These are phyloP conservation scores for Brachypodius melanocephalos DNA, from an alignment of 2,113 vertebrate species.

Conservation along the genomic window DNA sequence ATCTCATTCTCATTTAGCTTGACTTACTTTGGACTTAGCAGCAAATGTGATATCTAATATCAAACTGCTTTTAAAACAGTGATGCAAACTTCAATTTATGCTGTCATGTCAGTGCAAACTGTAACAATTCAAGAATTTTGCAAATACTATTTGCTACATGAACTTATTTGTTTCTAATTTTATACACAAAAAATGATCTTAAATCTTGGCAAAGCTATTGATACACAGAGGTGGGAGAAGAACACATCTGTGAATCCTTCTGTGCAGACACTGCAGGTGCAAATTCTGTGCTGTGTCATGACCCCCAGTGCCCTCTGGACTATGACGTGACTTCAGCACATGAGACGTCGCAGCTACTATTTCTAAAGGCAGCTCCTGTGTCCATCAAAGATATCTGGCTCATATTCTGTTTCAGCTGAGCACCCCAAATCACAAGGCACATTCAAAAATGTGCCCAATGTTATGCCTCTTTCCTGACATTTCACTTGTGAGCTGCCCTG, in stretches of 20 bases:
- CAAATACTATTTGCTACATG: neutral
- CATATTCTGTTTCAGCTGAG: neutral
- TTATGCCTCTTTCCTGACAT: neutral
- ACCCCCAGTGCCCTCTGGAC: neutral
- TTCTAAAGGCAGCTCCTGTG: neutral
- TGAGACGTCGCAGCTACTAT: neutral
- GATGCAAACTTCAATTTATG: neutral
- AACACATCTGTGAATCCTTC: neutral
- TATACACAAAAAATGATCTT: neutral
- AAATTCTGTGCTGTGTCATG: neutral
- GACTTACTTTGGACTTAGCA: neutral
- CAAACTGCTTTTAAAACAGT: neutral
- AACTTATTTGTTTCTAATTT: neutral
- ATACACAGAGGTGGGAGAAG: neutral
- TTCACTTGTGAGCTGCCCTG: neutral
- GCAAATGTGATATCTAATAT: neutral
- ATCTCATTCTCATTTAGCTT: neutral
- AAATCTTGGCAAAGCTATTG: neutral
- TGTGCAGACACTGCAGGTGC: neutral
- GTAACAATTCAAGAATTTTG: neutral
- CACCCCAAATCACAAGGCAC: conserved; percentile 17
- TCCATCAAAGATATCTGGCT: neutral
- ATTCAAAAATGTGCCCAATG: neutral
- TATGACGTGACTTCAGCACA: neutral
- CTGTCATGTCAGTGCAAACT: neutral